phyloP scores from a whole-genome alignment of 2,113 vertebrate species.

The Thymallus thymallus region DNA sequence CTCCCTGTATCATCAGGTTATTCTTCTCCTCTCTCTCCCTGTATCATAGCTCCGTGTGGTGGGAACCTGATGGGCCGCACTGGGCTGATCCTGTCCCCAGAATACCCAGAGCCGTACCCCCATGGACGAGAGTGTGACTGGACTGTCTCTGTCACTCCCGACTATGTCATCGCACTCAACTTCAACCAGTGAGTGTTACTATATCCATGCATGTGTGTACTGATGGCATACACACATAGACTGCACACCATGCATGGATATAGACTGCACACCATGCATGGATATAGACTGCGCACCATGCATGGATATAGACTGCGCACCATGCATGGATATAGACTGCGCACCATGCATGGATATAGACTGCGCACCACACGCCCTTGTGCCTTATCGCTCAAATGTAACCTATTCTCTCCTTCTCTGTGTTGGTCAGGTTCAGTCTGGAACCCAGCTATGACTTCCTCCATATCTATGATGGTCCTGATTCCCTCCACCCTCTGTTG shows the following conservation, averaged over 20 bases:
- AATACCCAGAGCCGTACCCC: constrained; percentile 92
- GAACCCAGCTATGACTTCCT: constrained; percentile 98
- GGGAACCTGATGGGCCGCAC: constrained; percentile 87
- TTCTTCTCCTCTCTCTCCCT: neutral
- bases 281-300: no score
- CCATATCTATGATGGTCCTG: constrained; percentile 92
- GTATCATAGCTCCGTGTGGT: constrained; percentile 86
- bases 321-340: no score
- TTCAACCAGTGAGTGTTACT: constrained; percentile 84
- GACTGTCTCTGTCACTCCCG: constrained; percentile 85
- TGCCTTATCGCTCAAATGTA: no score
- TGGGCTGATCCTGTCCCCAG: constrained; percentile 92
- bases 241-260: no score
- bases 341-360: no score
- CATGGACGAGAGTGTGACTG: constrained; percentile 96
- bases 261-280: no score
- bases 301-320: no score
- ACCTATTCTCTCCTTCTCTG: neutral
- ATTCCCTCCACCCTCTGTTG: constrained; percentile 90
- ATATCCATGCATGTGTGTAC: no score
- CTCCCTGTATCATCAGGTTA: no score
- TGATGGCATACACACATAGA: no score
- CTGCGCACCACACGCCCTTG: no score
- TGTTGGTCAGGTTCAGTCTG: constrained; percentile 84
- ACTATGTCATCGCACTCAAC: constrained; percentile 91